Evolutionary conservation across 2,797 vertebrate species (phyloP).

Genomic region (Melanotaenia pygmaea): DNA sequence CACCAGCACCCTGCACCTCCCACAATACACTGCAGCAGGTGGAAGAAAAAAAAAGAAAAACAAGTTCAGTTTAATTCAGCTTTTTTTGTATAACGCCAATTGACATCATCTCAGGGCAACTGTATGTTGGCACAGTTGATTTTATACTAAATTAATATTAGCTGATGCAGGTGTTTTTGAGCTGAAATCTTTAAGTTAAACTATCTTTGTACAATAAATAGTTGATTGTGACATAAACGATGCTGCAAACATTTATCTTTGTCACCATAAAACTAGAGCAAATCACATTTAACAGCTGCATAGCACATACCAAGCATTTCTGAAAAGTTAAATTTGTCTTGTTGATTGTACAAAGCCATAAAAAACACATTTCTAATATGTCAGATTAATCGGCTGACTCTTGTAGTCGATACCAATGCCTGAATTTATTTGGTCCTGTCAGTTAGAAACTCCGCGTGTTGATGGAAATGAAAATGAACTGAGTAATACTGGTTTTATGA

Average conservation of each 20-base stretch:
- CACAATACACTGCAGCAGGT: slow-evolving; percentile 34
- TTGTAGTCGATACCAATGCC: not conserved
- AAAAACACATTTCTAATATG: not conserved
- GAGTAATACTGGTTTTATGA: too few species aligned
- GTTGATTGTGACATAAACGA: too few species aligned
- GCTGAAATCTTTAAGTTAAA: not conserved
- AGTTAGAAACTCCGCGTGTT: not conserved
- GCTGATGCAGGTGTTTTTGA: not conserved
- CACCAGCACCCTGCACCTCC: slow-evolving; percentile 14
- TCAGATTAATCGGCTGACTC: not conserved
- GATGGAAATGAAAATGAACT: not conserved
- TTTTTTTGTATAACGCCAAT: too few species aligned
- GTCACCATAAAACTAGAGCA: not conserved
- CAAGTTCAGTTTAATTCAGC: too few species aligned
- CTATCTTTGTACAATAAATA: not conserved
- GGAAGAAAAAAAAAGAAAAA: slow-evolving; percentile 6
- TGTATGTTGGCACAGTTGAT: not conserved
- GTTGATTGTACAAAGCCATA: too few species aligned
- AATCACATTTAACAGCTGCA: not conserved
- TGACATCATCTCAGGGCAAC: too few species aligned
- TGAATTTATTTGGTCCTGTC: not conserved
- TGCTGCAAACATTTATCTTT: not conserved
- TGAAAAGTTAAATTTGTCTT: not conserved
- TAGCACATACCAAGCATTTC: not conserved
- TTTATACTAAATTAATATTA: not conserved